Evolutionary conservation across 2,113 vertebrate genomes (phyloP).

Genomic region (Phylloscopus whistleri): DNA sequence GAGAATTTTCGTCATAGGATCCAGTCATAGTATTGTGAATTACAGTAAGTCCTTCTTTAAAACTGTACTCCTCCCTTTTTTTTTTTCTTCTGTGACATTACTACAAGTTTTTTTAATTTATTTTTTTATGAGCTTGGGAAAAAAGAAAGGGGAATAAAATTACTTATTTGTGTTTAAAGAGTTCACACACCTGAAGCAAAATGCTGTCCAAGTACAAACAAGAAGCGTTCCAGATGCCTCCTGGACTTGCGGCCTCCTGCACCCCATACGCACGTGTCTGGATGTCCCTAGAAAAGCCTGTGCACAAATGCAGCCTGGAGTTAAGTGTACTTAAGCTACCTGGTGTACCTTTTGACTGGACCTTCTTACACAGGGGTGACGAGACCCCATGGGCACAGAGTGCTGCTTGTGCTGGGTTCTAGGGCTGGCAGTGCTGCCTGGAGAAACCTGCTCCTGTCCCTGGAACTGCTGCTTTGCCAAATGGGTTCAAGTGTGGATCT

Average conservation of each 20-base stretch:
- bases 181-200: background rate
- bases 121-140: background rate
- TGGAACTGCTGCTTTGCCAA: background rate
- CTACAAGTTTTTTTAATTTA: background rate
- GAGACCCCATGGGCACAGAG: accelerated
- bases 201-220: background rate
- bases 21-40: background rate
- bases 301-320: background rate
- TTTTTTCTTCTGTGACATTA: background rate
- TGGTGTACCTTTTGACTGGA: background rate
- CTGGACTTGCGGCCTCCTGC: background rate
- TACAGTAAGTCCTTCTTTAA: background rate
- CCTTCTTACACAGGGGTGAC: background rate
- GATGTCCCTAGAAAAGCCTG: background rate
- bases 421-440: background rate
- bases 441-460: background rate
- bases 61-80: background rate
- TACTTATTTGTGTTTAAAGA: background rate
- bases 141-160: background rate
- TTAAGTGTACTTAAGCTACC: background rate
- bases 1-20: background rate
- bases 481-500: background rate
- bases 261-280: background rate
- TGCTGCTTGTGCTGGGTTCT: background rate
- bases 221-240: background rate